Base-by-base conservation (phyloP, 2,113 vertebrate species). In the Corythornis madagascariensis region DNA sequence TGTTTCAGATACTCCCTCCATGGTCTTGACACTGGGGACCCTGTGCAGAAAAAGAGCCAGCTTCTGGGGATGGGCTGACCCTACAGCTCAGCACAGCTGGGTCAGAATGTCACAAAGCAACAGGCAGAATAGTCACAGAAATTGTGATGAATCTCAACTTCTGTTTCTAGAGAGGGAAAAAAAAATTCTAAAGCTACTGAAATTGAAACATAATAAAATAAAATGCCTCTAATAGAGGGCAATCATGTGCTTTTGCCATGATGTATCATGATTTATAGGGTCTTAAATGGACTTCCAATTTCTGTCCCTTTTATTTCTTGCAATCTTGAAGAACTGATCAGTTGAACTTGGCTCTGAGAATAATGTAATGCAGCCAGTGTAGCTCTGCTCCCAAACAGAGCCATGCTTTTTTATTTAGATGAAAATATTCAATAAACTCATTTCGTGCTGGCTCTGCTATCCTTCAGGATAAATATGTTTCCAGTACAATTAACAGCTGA, bases 211-310 rank as follows among this genome's bases (percentile, higher is more conserved):
- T 86, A 77, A 86, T 92, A 84, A 83, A 95, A 72, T 78, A 79
- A 94, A 96, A 86, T 72, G 21, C 9, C 50, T 94, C 59, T 90
- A 94, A 94, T 91, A 52, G 11, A 67, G 43, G 50, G 63, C 78
- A 92, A 91, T 94, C 59, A 50, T 92, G 63, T 88, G 56, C 57
- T 53, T 95, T 95, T 95, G 52, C 73, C 69, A 19, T 83, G 82
- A 69, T 79, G 35, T 42, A 72, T 89, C 9, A 48, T 74, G 52
- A 90, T 94, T 90, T 92, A 92, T 89, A 83, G 71, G 25, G 53
- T 83, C 71, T 85, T 87, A 96, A 96, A 91, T 85, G 45, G 67
- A 73, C 67, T 93, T 90, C n/a, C 59, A 90, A n/a, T 92, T 94
- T 83, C 83, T 90, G 21, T 56, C 56, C 9, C 42, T 88, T 89